Evolutionary conservation across 53 echinoderm and acorn worm genomes (phyloP).

Genomic region (Temnopleurus reevesii): DNA sequence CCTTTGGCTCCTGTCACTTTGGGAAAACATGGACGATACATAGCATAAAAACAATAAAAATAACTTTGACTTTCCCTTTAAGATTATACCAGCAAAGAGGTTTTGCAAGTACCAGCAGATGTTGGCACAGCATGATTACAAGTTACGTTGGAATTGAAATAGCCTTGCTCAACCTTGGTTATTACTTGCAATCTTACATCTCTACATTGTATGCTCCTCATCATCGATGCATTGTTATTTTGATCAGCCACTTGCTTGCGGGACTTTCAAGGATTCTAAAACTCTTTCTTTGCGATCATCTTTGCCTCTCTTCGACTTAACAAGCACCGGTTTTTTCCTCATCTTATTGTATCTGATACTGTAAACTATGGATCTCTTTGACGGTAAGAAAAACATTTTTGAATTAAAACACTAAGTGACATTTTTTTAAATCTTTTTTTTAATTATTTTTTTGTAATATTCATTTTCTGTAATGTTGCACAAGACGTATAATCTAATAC

Average conservation of each 20-base stretch:
- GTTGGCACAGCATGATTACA: conserved; percentile 13
- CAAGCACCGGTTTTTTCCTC: too few species aligned
- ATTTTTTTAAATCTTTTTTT: too few species aligned
- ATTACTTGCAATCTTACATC: neutral
- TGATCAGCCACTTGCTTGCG: neutral
- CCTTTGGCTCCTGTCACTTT: too few species aligned
- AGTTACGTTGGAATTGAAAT: neutral
- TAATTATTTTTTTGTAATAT: too few species aligned
- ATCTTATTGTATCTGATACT: too few species aligned
- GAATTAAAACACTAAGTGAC: too few species aligned
- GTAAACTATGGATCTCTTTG: neutral
- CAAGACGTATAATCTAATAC: too few species aligned
- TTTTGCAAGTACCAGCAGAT: conserved; percentile 17
- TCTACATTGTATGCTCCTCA: neutral
- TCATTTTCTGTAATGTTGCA: too few species aligned
- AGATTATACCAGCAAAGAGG: neutral
- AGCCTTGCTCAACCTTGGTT: neutral
- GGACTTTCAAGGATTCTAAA: neutral
- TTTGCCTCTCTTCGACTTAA: neutral
- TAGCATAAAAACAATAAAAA: too few species aligned
- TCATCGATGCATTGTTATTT: neutral
- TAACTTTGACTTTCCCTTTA: neutral
- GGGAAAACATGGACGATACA: too few species aligned
- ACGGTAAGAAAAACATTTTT: too few species aligned
- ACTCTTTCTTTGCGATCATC: neutral